A percentile compares a stretch with the other conserved stretches of the same genome.
phyloP scores from a whole-genome alignment of 2,113 vertebrate genomes.

The Cyprichromis sp. region DNA sequence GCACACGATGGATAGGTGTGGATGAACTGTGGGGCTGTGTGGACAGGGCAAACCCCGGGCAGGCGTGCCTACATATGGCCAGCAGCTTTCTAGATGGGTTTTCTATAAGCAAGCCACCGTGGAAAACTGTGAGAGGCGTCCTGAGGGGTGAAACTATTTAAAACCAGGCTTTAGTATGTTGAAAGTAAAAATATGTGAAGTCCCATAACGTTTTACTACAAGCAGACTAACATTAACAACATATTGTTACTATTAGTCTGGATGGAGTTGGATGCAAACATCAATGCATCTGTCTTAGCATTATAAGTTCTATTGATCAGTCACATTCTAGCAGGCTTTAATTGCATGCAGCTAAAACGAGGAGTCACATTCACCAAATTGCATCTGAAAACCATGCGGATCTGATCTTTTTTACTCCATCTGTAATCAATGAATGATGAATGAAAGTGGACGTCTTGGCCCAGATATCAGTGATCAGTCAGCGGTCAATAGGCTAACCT shows the following conservation, averaged over 20 bases:
- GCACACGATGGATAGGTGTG: background rate
- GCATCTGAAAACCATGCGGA: background rate
- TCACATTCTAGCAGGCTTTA: background rate
- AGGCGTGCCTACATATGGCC: background rate
- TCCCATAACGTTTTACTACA: background rate
- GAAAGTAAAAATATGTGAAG: background rate
- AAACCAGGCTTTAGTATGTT: background rate
- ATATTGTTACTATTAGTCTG: background rate
- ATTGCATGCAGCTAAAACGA: background rate
- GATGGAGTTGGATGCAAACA: background rate
- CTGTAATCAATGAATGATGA: background rate
- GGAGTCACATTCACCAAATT: background rate
- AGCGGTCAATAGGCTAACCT: background rate
- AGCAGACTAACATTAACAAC: background rate
- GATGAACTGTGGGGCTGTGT: background rate
- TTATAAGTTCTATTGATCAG: background rate
- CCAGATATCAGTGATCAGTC: background rate
- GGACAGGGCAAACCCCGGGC: background rate
- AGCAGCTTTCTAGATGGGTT: background rate
- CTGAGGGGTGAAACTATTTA: background rate
- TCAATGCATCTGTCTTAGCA: fast-evolving
- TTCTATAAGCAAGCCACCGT: background rate
- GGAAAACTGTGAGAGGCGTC: fast-evolving
- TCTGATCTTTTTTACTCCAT: background rate
- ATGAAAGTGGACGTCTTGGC: background rate